phyloP scores from a whole-genome alignment of 2,888 invertebrate species.

The Aphodius sticticus region DNA sequence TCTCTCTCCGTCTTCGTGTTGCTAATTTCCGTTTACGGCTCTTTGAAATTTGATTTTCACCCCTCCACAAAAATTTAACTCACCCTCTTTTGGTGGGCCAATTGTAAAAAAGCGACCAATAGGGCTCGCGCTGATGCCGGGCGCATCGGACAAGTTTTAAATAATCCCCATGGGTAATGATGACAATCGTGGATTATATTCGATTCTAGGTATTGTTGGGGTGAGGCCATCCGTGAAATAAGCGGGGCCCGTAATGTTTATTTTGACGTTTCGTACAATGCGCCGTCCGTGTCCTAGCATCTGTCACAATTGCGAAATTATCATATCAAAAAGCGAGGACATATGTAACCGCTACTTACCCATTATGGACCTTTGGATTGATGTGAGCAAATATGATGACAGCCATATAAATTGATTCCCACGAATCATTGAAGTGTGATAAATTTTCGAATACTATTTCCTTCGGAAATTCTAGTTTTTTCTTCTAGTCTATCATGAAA shows the following conservation, averaged over 20 bases:
- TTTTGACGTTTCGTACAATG: slow-evolving; percentile 20
- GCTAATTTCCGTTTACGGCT: slow-evolving; percentile 7
- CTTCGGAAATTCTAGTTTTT: neutral
- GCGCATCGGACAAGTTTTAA: slow-evolving; percentile 22
- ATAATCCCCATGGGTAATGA: slow-evolving; percentile 21
- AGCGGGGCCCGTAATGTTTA: slow-evolving; percentile 20
- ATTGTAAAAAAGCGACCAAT: neutral
- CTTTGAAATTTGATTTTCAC: slow-evolving; percentile 8
- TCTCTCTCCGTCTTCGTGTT: neutral
- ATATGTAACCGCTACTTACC: slow-evolving; percentile 11
- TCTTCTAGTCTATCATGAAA: neutral
- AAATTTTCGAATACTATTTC: neutral
- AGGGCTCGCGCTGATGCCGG: neutral
- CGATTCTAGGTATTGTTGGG: slow-evolving; percentile 16
- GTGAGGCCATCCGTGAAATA: slow-evolving; percentile 19
- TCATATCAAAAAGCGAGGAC: slow-evolving; percentile 20
- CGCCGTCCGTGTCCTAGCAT: slow-evolving; percentile 16
- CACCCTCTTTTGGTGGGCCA: slow-evolving; percentile 14
- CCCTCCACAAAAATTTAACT: neutral
- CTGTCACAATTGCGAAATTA: slow-evolving; percentile 23
- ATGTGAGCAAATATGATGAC: neutral
- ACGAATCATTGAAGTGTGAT: neutral
- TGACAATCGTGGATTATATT: slow-evolving; percentile 23
- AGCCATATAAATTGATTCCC: neutral
- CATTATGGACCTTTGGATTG: neutral